These are phyloP conservation scores for Euwallacea similis DNA, from an alignment of 1,140 invertebrate genomes.

Conservation along the genomic window DNA sequence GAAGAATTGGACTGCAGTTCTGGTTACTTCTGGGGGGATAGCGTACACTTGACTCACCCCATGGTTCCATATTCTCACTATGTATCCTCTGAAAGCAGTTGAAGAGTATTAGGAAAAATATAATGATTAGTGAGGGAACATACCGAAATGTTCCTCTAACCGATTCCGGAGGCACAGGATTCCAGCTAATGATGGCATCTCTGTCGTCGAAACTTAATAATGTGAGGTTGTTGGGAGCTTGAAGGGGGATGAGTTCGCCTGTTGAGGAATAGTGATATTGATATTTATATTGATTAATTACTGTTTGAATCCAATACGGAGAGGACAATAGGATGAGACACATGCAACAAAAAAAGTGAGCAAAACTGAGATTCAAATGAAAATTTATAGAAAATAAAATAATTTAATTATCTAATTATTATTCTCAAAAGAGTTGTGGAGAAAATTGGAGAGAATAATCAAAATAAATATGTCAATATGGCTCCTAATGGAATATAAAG, in stretches of 20 bases:
- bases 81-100: slow-evolving; percentile 76
- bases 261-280: too few relatives aligned
- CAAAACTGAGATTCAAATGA: too few relatives aligned
- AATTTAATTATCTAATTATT: too few relatives aligned
- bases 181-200: slow-evolving; percentile 79
- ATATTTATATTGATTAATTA: too few relatives aligned
- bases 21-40: slow-evolving; percentile 66
- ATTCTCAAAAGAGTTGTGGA: too few relatives aligned
- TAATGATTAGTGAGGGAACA: slow-evolving; percentile 61
- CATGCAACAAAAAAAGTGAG: too few relatives aligned
- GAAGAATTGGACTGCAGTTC: slow-evolving; percentile 77
- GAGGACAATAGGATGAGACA: too few relatives aligned
- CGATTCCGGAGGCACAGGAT: slow-evolving; percentile 72
- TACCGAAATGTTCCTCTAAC: slow-evolving; percentile 89
- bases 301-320: too few relatives aligned
- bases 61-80: slow-evolving; percentile 93
- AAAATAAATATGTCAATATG: too few relatives aligned
- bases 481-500: too few relatives aligned
- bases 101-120: not conserved
- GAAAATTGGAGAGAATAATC: too few relatives aligned
- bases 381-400: too few relatives aligned
- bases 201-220: slow-evolving; percentile 72
- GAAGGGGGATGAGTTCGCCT: slow-evolving; percentile 85
- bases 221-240: slow-evolving; percentile 84
- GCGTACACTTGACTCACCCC: slow-evolving; percentile 59